Base-by-base conservation (phyloP, 1,140 invertebrate genomes). In the Dermatophagoides farinae region DNA sequence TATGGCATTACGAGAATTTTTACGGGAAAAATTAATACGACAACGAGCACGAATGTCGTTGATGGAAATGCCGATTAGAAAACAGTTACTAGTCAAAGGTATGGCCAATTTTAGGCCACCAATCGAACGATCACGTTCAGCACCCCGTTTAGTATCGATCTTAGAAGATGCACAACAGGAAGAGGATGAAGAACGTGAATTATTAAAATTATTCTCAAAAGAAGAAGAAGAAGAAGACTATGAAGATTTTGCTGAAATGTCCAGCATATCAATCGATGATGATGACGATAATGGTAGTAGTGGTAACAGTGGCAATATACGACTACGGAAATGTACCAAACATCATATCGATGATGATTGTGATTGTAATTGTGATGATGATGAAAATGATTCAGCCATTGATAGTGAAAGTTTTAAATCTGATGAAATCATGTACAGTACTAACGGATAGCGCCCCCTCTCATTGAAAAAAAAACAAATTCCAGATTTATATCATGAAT, bases 11-110 rank as follows among this genome's bases (percentile, higher is more conserved):
- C 79, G 83, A 62, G 92, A 96, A 76, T 97, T 96, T 75, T 84
- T 88, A 66, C 78, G 87, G 57, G 91, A 96, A 70, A 93, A 96
- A 74, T 80, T 91, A 65, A 83, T 82, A 14, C 80, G 85, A 67
- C 91, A 97, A 73, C 96, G 95, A 69, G 88, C 91, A 9, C 79
- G 92, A 61, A 74, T 96, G n/a, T 90, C 87, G 22, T 73, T 92
- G 63, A 84, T 86, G 9, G 25, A 58, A 40, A 68, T 76, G 37
- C 76, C 74, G 23, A 64, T 73, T 25, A 63, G 78, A 40, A 77
- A 76, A 57, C 69, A 75, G 55, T 62, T 77, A 58, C 67, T 77
- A 80, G 69, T 78, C 84, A 75, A 86, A 80, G 43, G 77, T 80
- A 51, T 76, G 84, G 58, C 73, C 57, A 79, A 80, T 66, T 81